These are phyloP conservation scores for Sarcophilus harrisii DNA, from an alignment of 2,797 vertebrate species.

Conservation along the genomic window DNA sequence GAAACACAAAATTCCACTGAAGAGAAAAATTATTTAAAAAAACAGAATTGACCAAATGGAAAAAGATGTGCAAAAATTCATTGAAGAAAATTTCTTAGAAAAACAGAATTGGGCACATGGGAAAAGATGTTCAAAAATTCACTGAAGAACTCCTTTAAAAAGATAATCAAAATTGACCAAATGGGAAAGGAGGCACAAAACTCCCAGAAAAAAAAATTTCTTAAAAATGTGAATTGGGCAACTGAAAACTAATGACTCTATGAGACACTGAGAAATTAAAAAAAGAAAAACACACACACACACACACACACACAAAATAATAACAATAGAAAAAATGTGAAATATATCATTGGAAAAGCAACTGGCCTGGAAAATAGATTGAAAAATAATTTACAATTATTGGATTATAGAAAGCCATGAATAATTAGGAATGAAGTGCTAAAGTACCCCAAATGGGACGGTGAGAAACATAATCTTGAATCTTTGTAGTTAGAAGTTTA, in stretches of 20 bases:
- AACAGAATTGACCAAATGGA: background rate
- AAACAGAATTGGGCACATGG: background rate
- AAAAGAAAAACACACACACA: background rate
- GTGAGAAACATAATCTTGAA: no score
- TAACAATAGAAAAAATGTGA: background rate
- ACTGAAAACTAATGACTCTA: background rate
- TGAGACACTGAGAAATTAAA: background rate
- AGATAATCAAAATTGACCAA: no score
- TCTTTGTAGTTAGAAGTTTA: no score
- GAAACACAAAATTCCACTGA: background rate
- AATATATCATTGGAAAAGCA: background rate
- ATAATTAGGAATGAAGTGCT: background rate
- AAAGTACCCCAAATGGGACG: no score
- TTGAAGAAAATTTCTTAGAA: background rate
- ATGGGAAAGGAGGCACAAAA: no score
- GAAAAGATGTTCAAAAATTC: no score
- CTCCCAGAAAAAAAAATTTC: no score
- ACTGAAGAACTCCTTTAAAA: no score
- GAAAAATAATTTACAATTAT: background rate
- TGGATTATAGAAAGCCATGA: background rate
- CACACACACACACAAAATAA: background rate
- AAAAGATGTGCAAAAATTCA: background rate
- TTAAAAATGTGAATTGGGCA: no score
- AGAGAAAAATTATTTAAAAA: background rate
- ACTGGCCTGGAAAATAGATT: background rate